Conservation (phyloP, 1,140 invertebrate species). For the Meloidogyne exigua region DNA sequence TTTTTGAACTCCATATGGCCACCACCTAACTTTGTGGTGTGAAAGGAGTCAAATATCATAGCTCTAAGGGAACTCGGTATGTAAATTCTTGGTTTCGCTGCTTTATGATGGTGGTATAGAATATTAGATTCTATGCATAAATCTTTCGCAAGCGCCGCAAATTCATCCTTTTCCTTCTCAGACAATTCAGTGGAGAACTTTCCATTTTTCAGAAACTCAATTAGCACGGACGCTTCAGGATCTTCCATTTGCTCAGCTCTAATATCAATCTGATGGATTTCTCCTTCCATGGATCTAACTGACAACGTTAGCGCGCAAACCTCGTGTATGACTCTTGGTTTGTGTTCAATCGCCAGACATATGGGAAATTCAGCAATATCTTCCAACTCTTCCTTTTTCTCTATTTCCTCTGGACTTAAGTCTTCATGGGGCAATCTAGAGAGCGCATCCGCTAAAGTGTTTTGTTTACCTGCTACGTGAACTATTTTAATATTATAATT, state of each 20-base stretch:
- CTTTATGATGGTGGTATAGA: neutral
- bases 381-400: constrained; percentile 2
- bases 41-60: constrained; percentile 21
- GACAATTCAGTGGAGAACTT: too few species aligned
- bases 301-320: too few species aligned
- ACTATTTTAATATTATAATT: constrained; percentile 24
- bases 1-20: constrained; percentile 26
- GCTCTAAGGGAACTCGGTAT: constrained; percentile 1
- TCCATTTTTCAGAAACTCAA: too few species aligned
- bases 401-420: neutral
- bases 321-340: too few species aligned
- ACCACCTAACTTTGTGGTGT: constrained; percentile 10
- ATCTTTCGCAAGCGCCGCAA: neutral
- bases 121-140: neutral
- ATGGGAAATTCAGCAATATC: constrained; percentile 24
- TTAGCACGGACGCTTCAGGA: too few species aligned
- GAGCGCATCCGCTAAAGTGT: constrained; percentile 17
- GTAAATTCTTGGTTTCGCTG: neutral
- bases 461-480: constrained; percentile 10
- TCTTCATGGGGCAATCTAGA: neutral
- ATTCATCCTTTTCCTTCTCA: too few species aligned
- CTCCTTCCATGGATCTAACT: too few species aligned
- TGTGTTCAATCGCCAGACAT: too few species aligned
- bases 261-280: too few species aligned
- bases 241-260: too few species aligned